A percentile compares a stretch with the other conserved stretches of the same genome.
phyloP scores from a whole-genome alignment of 1,140 invertebrate genomes.

The Drosophila gunungcola region DNA sequence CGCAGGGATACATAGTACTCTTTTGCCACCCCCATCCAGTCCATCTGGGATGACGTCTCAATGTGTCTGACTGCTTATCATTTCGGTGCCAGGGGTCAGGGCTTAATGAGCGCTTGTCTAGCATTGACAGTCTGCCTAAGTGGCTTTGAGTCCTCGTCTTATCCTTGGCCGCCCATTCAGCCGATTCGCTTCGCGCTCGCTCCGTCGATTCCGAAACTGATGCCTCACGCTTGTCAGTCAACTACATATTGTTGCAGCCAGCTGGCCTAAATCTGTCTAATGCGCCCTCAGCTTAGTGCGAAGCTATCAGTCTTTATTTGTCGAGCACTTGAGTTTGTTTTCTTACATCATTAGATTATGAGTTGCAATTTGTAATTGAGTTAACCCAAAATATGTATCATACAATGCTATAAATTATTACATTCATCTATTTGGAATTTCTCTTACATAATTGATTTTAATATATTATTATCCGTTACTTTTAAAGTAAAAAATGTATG shows the following conservation, averaged over 20 bases:
- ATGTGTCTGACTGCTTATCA: slow-evolving; percentile 61
- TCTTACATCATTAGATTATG: slow-evolving; percentile 1
- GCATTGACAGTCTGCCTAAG: slow-evolving; percentile 72
- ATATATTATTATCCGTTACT: too few relatives aligned
- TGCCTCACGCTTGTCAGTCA: slow-evolving; percentile 43
- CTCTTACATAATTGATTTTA: background rate
- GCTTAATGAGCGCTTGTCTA: slow-evolving; percentile 78
- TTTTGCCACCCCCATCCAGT: slow-evolving; percentile 10
- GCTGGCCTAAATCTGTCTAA: slow-evolving; percentile 35
- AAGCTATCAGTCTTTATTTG: slow-evolving; percentile 15
- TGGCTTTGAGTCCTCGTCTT: slow-evolving; percentile 52
- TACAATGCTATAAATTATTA: too few relatives aligned
- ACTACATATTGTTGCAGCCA: slow-evolving; percentile 18
- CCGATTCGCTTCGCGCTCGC: slow-evolving; percentile 21
- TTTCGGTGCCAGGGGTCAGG: slow-evolving; percentile 63
- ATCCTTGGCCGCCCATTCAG: slow-evolving; percentile 36
- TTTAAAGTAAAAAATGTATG: background rate
- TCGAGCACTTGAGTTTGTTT: background rate
- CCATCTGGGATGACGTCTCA: slow-evolving; percentile 23
- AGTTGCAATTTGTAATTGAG: background rate
- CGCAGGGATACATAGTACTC: slow-evolving; percentile 32
- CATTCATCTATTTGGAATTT: too few relatives aligned
- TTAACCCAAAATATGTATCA: background rate
- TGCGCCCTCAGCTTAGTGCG: slow-evolving; percentile 5
- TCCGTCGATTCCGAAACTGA: slow-evolving; percentile 36